A percentile compares a stretch with the other conserved stretches of the same genome.
phyloP scores from a whole-genome alignment of 2,113 vertebrate genomes.

The Ariopsis seemanni region DNA sequence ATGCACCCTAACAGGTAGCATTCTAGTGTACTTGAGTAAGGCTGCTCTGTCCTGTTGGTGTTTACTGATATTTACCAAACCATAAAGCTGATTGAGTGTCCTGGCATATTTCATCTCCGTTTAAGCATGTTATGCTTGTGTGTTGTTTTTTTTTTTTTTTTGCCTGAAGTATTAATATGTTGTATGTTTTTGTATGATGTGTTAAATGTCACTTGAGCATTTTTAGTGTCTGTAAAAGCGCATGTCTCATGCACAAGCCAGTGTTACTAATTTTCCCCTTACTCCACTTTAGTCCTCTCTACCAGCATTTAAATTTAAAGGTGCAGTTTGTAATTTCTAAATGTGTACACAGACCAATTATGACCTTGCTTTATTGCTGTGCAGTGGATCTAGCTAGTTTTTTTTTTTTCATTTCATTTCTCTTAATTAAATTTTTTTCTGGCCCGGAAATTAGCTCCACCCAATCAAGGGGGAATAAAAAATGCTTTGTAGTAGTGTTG shows the following conservation, averaged over 20 bases:
- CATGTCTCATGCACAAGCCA: slow-evolving; percentile 27
- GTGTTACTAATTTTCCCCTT: background rate
- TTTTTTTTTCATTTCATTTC: background rate
- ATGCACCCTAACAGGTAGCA: no score
- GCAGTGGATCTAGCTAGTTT: background rate
- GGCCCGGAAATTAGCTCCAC: background rate
- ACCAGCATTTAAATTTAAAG: background rate
- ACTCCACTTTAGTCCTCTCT: background rate
- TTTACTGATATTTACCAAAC: slow-evolving; percentile 16
- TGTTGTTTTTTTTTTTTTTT: slow-evolving; percentile 41
- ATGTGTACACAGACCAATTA: background rate
- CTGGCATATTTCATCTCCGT: slow-evolving; percentile 62
- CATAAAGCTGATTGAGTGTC: slow-evolving; percentile 79
- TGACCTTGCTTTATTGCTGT: background rate
- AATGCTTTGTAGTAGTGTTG: background rate
- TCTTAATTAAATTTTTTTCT: background rate
- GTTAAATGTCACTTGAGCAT: slow-evolving; percentile 8
- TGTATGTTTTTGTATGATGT: slow-evolving; percentile 1
- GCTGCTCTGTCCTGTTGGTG: slow-evolving; percentile 17
- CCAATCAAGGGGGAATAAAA: background rate
- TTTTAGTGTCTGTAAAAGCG: background rate
- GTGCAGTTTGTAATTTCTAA: background rate
- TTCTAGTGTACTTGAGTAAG: background rate
- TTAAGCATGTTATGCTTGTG: slow-evolving; percentile 36
- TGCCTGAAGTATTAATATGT: slow-evolving; percentile 35